Conservation (phyloP, 2,113 vertebrate species). For the Rhinichthys klamathensis region DNA sequence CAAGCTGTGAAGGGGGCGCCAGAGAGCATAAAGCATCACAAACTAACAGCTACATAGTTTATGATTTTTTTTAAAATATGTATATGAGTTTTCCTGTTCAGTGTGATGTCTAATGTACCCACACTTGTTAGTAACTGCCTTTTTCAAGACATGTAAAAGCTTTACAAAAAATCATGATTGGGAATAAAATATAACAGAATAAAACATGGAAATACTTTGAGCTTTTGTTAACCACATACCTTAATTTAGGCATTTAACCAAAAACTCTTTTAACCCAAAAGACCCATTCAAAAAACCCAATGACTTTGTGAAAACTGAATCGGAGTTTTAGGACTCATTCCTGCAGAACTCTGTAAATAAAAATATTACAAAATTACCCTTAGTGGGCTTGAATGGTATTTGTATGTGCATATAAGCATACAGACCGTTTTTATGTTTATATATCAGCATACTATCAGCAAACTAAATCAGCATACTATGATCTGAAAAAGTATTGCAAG, state of each 20-base stretch:
- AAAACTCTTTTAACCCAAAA: background rate
- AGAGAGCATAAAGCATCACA: too few species aligned
- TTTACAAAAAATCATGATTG: background rate
- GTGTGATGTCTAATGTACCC: background rate
- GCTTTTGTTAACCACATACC: background rate
- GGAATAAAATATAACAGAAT: background rate
- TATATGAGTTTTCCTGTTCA: background rate
- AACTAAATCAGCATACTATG: too few species aligned
- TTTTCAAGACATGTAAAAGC: background rate
- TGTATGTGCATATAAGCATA: background rate
- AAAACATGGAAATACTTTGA: background rate
- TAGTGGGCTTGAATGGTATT: background rate
- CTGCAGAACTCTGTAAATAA: background rate
- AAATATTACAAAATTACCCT: background rate
- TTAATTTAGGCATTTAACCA: background rate
- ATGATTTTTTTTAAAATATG: too few species aligned
- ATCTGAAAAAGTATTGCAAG: too few species aligned
- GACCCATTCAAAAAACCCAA: background rate
- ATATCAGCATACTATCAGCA: too few species aligned
- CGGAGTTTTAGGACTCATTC: background rate
- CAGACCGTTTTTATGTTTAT: background rate
- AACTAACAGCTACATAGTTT: too few species aligned
- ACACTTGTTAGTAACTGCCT: background rate
- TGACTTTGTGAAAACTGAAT: too few species aligned
- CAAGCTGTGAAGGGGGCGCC: background rate